phyloP scores from a whole-genome alignment of 2,888 invertebrate genomes.

The Junonia oenone region DNA sequence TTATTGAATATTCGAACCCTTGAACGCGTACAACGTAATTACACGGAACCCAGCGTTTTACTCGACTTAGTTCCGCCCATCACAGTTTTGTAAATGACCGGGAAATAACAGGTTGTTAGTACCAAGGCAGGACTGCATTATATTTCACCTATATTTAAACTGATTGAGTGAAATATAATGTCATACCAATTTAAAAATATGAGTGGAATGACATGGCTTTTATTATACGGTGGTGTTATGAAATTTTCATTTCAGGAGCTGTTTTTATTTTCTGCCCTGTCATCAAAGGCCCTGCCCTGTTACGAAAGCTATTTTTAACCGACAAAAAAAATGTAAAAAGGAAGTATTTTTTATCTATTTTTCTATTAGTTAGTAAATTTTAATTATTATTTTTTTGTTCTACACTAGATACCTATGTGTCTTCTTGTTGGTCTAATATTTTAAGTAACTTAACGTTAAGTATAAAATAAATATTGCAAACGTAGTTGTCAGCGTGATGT shows the following conservation, averaged over 20 bases:
- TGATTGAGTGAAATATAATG: constrained; percentile 28
- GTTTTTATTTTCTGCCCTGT: too few relatives aligned
- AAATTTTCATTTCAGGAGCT: not conserved
- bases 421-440: too few relatives aligned
- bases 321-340: too few relatives aligned
- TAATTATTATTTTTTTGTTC: too few relatives aligned
- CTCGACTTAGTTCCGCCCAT: constrained; percentile 9
- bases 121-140: constrained; percentile 18
- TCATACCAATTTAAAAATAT: constrained; percentile 9
- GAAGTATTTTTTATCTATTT: too few relatives aligned
- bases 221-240: constrained; percentile 1
- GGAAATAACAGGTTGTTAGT: constrained; percentile 17
- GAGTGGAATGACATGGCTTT: not conserved
- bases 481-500: too few relatives aligned
- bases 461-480: too few relatives aligned
- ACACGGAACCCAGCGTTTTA: constrained; percentile 5
- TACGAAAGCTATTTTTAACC: too few relatives aligned
- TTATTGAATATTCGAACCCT: not conserved
- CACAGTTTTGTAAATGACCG: constrained; percentile 24
- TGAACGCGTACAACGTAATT: constrained; percentile 2
- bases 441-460: too few relatives aligned
- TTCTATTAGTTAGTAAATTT: too few relatives aligned
- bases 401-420: too few relatives aligned
- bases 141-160: constrained; percentile 23
- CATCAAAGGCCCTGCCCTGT: too few relatives aligned